A percentile compares a stretch with the other conserved stretches of the same genome.
Evolutionary conservation across 2,797 vertebrate genomes (phyloP).

Genomic region (Huso huso): DNA sequence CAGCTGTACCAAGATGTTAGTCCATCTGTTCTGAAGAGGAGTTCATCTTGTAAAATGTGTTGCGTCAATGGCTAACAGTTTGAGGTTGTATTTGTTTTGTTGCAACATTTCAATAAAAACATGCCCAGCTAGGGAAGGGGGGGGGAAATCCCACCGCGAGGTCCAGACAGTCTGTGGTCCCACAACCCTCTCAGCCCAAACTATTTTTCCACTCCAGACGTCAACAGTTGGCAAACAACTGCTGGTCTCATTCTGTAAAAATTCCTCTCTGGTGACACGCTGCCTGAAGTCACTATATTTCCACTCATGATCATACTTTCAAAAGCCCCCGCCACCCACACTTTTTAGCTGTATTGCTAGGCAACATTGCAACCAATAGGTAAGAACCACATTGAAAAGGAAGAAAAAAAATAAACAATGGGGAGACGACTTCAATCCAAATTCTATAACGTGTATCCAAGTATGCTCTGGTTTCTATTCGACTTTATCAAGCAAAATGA

Average conservation of each 20-base stretch:
- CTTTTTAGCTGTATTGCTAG: conserved; percentile 13
- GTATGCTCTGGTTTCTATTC: too few species aligned
- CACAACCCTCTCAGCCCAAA: not conserved
- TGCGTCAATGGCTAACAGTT: too few species aligned
- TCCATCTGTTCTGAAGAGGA: too few species aligned
- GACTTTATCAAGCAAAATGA: too few species aligned
- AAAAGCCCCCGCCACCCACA: not conserved
- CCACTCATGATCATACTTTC: not conserved
- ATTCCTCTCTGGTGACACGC: conserved; percentile 18
- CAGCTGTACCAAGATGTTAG: too few species aligned
- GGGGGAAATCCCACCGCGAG: conserved; percentile 8
- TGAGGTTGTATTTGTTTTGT: too few species aligned
- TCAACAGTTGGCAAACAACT: not conserved
- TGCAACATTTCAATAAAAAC: conserved; percentile 25
- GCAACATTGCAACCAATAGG: not conserved
- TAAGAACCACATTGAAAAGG: not conserved
- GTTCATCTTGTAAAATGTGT: too few species aligned
- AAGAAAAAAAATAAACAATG: too few species aligned
- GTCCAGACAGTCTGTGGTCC: conserved; percentile 5
- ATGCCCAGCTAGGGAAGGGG: conserved; percentile 22
- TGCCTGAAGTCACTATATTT: not conserved
- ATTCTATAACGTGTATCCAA: too few species aligned
- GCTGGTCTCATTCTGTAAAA: conserved; percentile 12
- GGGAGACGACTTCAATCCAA: too few species aligned
- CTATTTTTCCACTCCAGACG: too few species aligned